Evolutionary conservation across 1,140 invertebrate species (phyloP), one percentile per base, ranked within the genome.

Genomic region (Drosophila navojoa): DNA sequence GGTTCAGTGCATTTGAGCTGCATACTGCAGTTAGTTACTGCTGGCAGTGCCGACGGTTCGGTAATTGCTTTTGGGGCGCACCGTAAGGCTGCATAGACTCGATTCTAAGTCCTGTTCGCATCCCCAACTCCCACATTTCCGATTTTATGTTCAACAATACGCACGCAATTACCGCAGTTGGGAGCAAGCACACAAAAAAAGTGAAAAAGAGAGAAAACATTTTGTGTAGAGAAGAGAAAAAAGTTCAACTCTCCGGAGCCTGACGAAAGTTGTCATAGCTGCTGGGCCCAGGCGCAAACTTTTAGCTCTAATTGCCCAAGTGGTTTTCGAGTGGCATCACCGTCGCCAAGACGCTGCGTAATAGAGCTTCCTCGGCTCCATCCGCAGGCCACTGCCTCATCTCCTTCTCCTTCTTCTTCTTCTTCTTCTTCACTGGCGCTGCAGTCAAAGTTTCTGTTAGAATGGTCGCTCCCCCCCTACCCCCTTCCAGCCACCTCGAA

Each of bases 271-370:
- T 87, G 66, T 87, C 64, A 76, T 77, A 87, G 71, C 71, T 85
- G 68, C 73, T 81, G 81, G 52, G 61, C 75, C 53, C 66, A 75
- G 71, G 64, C 66, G 69, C 74, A 77, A 85, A 85, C 77, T 85
- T 87, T 87, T 55, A 38, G 45, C 84, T 87, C 79, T 87, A 87
- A 87, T 87, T 87, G 82, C 82, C 82, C 82, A 87, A 87, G 82
- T 87, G 82, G 84, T 75, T 89, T 82, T 87, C 75, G 82, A 82
- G 82, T 82, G 76, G 79, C 75, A 74, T 63, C 53, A 69, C 58
- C 71, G 63, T 74, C 66, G 53, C 52, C 64, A 77, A 81, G 76
- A 55, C 61, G 80, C 76, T 73, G 75, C 76, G 80, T 73, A 85
- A 84, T 84, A 63, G 81, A 85, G 81, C 76, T 50, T 57, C 35